Percentiles rank a stretch among this genome's conserved stretches.
phyloP scores from a whole-genome alignment of 2,797 vertebrate genomes.

The Sternarchorhynchus goeldii region DNA sequence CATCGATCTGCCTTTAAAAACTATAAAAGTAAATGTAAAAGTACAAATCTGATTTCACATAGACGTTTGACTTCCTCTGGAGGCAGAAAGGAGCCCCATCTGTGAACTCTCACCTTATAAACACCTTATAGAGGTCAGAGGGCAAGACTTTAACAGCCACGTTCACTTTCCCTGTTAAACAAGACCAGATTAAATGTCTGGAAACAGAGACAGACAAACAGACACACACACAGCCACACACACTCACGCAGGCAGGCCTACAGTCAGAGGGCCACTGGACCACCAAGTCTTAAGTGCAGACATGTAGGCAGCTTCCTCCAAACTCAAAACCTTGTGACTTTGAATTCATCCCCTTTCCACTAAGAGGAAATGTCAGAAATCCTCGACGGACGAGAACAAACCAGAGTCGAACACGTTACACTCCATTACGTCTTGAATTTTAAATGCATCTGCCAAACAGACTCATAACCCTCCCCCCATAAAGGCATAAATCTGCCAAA shows the following conservation, averaged over 20 bases:
- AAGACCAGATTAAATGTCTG: slow-evolving; percentile 61
- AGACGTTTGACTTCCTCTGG: slow-evolving; percentile 46
- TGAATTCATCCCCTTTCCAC: not conserved
- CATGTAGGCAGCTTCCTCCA: slow-evolving; percentile 70
- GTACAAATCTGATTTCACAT: not conserved
- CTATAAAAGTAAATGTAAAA: slow-evolving; percentile 39
- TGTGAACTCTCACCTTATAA: slow-evolving; percentile 58
- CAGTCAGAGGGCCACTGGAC: slow-evolving; percentile 19
- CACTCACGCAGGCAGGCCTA: slow-evolving; percentile 14
- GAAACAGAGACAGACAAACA: slow-evolving; percentile 19
- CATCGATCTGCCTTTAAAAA: slow-evolving; percentile 37
- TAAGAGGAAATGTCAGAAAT: not conserved
- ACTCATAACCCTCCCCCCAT: not conserved
- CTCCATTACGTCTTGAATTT: not conserved
- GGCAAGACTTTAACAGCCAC: slow-evolving; percentile 65
- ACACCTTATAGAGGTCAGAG: slow-evolving; percentile 63
- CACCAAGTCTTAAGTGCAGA: slow-evolving; percentile 61
- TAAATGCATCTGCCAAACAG: slow-evolving; percentile 10
- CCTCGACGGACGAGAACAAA: not conserved
- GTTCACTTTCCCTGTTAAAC: slow-evolving; percentile 60
- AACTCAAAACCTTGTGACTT: slow-evolving; percentile 62
- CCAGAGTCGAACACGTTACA: not conserved
- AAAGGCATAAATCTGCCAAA: slow-evolving; percentile 15
- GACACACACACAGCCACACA: slow-evolving; percentile 14
- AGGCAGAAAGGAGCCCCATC: slow-evolving; percentile 49